These are phyloP conservation scores for Turritopsis dohrnii DNA, from an alignment of 30 jellyfish, hydroid and myxozoan species.

Conservation along the genomic window DNA sequence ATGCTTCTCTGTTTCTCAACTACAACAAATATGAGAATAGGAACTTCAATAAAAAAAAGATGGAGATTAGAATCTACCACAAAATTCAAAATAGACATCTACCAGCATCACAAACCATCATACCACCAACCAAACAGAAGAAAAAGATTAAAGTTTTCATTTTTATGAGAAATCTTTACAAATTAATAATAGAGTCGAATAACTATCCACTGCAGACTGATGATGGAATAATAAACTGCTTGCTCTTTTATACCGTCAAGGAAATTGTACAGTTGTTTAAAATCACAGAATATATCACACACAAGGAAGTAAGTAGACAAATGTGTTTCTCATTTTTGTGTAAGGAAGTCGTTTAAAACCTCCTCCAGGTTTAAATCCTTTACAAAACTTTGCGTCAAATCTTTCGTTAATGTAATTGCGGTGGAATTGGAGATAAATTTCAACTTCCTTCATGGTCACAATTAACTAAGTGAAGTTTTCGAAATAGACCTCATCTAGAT, in stretches of 20 bases:
- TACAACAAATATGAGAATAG: not conserved
- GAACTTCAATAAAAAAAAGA: not conserved
- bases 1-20: not conserved
- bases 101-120: not conserved
- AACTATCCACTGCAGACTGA: not conserved
- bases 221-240: not conserved
- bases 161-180: not conserved
- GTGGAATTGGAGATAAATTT: too few relatives aligned
- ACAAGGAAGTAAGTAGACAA: too few relatives aligned
- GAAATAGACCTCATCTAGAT: too few relatives aligned
- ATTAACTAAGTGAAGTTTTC: too few relatives aligned
- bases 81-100: not conserved
- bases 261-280: too few relatives aligned
- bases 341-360: not conserved
- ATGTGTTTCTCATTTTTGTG: not conserved
- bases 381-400: too few relatives aligned
- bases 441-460: too few relatives aligned
- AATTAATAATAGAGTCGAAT: not conserved
- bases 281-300: too few relatives aligned
- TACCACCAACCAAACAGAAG: not conserved
- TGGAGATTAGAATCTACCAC: not conserved
- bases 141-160: not conserved
- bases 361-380: too few relatives aligned
- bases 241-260: not conserved
- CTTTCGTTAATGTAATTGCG: not conserved